These are phyloP conservation scores for Berghia stephanieae DNA, from an alignment of 1,140 invertebrate genomes.

Conservation along the genomic window DNA sequence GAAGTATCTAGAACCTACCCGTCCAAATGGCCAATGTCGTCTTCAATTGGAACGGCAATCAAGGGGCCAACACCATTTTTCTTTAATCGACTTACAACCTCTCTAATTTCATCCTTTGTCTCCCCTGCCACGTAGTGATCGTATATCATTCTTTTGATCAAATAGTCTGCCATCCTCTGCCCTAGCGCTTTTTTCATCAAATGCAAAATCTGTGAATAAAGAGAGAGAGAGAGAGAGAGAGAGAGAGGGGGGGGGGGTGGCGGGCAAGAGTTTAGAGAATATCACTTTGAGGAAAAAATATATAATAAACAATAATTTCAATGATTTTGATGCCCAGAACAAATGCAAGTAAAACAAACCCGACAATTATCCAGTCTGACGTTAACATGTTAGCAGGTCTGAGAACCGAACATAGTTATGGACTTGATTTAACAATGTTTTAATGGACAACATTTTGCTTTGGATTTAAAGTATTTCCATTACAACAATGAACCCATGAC, in stretches of 20 bases:
- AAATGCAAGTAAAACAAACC: not conserved
- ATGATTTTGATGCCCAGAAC: not conserved
- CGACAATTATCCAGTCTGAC: not conserved
- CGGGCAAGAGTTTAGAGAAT: not conserved
- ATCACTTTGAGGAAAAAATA: not conserved
- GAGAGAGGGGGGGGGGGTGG: too few relatives aligned
- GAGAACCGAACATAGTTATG: too few relatives aligned
- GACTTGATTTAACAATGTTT: too few relatives aligned
- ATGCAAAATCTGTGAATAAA: conserved; percentile 84
- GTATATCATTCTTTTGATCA: conserved; percentile 96
- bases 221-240: not conserved
- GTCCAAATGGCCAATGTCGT: conserved; percentile 78
- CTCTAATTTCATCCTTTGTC: conserved; percentile 12
- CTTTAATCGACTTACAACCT: conserved; percentile 5
- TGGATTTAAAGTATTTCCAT: too few relatives aligned
- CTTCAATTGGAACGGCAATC: conserved; percentile 93
- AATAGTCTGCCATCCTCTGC: conserved; percentile 79
- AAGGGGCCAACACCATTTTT: conserved; percentile 73
- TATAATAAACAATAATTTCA: not conserved
- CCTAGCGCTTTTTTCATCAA: conserved; percentile 82
- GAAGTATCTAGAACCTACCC: too few relatives aligned
- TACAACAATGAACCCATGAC: too few relatives aligned
- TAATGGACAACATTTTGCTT: too few relatives aligned
- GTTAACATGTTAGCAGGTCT: not conserved
- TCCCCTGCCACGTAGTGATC: conserved; percentile 89